Evolutionary conservation across 2,113 vertebrate species (phyloP).

Genomic region (Actenoides hombroni): DNA sequence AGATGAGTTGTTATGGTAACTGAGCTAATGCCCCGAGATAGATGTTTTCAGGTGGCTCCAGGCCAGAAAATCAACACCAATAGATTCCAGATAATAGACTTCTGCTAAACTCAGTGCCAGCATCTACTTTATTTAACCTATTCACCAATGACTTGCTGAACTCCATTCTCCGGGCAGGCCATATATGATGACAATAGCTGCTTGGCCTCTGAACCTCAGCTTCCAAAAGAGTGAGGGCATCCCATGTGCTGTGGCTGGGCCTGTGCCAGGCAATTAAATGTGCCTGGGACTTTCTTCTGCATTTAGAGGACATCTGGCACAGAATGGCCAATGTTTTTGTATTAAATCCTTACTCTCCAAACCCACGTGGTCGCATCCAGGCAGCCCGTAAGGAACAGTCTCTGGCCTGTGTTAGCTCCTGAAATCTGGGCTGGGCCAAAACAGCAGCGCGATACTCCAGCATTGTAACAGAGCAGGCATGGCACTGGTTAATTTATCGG

Average conservation of each 20-base stretch:
- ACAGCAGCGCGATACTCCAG: not conserved
- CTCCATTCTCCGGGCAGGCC: not conserved
- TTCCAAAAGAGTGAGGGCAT: not conserved
- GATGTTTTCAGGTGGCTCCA: constrained; percentile 49
- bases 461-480: not conserved
- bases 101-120: constrained; percentile 1
- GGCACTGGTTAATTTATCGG: not conserved
- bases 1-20: constrained; percentile 64
- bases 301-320: not conserved
- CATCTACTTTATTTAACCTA: constrained; percentile 46
- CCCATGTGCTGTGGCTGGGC: not conserved
- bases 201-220: not conserved
- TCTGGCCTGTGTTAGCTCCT: not conserved
- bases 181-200: not conserved
- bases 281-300: not conserved
- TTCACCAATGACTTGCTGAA: constrained; percentile 30
- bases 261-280: not conserved
- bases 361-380: not conserved
- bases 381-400: not conserved
- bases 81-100: constrained; percentile 57
- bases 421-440: not conserved
- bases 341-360: not conserved
- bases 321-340: not conserved
- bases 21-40: constrained; percentile 41
- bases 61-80: constrained; percentile 58